Conservation (phyloP, 2,888 invertebrate species). For the Ectobius pallidus region DNA sequence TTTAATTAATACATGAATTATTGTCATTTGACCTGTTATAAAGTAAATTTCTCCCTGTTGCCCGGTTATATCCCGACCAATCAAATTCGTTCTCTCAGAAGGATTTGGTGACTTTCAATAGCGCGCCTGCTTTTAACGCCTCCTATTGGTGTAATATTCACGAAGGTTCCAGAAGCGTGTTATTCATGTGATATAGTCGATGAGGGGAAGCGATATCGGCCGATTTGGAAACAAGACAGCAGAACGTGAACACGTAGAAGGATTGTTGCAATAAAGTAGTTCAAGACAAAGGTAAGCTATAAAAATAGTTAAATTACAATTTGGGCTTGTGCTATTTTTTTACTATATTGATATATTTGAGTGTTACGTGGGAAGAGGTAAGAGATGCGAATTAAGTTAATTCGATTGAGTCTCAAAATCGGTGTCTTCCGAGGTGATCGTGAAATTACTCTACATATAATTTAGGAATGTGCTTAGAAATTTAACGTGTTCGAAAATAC, state of each 20-base stretch:
- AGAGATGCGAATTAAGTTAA: too few relatives aligned
- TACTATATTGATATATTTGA: neutral
- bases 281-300: neutral
- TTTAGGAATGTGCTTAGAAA: neutral
- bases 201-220: neutral
- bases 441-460: neutral
- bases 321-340: neutral
- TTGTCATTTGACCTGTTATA: too few relatives aligned
- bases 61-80: too few relatives aligned
- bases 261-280: neutral
- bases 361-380: too few relatives aligned
- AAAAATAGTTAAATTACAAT: neutral
- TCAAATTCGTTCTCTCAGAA: too few relatives aligned
- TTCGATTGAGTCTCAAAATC: too few relatives aligned
- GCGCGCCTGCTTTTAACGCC: too few relatives aligned
- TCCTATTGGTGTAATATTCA: neutral
- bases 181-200: slow-evolving; percentile 2
- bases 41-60: too few relatives aligned
- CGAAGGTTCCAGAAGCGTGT: slow-evolving; percentile 14
- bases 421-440: too few relatives aligned
- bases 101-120: too few relatives aligned
- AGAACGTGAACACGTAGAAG: neutral
- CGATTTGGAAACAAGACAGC: slow-evolving; percentile 18
- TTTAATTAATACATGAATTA: too few relatives aligned
- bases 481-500: too few relatives aligned